phyloP scores from a whole-genome alignment of 1,140 invertebrate species.

The Aphidius gifuensis region DNA sequence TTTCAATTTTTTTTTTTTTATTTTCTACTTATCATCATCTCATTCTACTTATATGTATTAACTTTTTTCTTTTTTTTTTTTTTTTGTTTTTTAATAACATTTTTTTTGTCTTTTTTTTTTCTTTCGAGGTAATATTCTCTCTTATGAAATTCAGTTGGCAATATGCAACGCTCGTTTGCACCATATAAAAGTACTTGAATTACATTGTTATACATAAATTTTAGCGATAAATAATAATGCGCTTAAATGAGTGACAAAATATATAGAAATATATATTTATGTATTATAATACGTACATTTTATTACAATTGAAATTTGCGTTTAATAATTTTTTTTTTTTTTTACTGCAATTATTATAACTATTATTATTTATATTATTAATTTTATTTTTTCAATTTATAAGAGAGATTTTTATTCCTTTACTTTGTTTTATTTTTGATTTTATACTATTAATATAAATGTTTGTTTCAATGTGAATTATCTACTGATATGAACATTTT shows the following conservation, averaged over 20 bases:
- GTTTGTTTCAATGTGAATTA: not conserved
- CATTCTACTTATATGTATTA: not conserved
- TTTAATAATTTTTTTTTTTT: conserved; percentile 39
- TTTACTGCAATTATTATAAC: not conserved
- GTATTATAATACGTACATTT: conserved; percentile 31
- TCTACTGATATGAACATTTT: not conserved
- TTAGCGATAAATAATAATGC: conserved; percentile 22
- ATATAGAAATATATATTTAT: conserved; percentile 33
- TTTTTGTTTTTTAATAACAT: conserved; percentile 1
- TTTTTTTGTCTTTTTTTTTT: conserved; percentile 18
- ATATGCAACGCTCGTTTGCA: not conserved
- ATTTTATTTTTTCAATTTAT: not conserved
- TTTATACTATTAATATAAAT: not conserved
- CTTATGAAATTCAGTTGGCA: conserved; percentile 13
- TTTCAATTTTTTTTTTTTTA: not conserved
- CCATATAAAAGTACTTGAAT: not conserved
- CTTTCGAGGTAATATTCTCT: not conserved
- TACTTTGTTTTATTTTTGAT: not conserved
- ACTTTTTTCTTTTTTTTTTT: not conserved
- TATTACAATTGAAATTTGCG: conserved; percentile 28
- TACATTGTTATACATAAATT: conserved; percentile 1
- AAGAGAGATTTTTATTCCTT: not conserved
- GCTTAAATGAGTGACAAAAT: conserved; percentile 43
- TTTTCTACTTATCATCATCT: not conserved
- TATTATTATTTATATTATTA: not conserved